Conservation (phyloP, 2,797 vertebrate species). For the Gallinago nigripennis region DNA sequence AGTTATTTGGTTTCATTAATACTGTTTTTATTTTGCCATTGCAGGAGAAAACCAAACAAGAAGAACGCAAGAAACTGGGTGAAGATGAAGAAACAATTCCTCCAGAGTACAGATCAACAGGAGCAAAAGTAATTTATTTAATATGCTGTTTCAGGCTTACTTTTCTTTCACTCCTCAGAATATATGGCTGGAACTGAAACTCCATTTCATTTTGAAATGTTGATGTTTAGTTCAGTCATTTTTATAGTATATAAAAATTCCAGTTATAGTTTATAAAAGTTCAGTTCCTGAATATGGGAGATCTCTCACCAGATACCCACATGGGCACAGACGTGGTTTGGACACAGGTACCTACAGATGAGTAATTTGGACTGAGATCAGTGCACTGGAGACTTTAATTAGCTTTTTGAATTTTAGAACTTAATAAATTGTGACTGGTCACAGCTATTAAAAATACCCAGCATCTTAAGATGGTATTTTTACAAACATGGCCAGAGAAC, state of each 20-base stretch:
- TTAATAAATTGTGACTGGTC: neutral
- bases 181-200: neutral
- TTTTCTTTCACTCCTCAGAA: neutral
- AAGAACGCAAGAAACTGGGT: slow-evolving; percentile 73
- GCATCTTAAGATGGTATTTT: neutral
- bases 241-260: neutral
- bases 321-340: neutral
- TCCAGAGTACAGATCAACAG: slow-evolving; percentile 74
- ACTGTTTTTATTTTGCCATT: neutral
- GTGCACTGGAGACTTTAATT: neutral
- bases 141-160: neutral
- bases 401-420: neutral
- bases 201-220: neutral
- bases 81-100: slow-evolving; percentile 80
- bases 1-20: neutral
- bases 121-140: slow-evolving; percentile 65
- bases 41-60: slow-evolving; percentile 73
- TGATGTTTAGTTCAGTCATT: neutral
- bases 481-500: too few species aligned
- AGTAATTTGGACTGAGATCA: neutral
- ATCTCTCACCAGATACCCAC: neutral
- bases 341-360: neutral
- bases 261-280: neutral
- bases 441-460: neutral
- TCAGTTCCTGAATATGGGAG: neutral